phyloP scores from a whole-genome alignment of 2,888 invertebrate genomes.

The Drosophila rubida region DNA sequence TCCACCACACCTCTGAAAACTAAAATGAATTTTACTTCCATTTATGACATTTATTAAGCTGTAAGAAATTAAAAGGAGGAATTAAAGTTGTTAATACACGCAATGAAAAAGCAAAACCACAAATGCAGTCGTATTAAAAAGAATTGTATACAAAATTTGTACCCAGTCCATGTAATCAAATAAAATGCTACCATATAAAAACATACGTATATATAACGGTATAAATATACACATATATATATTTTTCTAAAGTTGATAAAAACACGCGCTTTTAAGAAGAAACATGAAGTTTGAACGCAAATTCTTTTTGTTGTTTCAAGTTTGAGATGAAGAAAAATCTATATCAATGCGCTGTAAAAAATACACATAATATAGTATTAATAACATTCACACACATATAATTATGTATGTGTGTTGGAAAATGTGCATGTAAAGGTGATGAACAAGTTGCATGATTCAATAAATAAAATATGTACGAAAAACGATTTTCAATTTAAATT shows the following conservation, averaged over 20 bases:
- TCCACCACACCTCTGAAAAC: constrained; percentile 43
- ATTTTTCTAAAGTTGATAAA: constrained; percentile 73
- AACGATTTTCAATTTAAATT: not conserved
- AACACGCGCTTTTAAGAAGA: constrained; percentile 58
- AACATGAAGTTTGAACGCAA: constrained; percentile 28
- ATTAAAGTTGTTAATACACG: constrained; percentile 49
- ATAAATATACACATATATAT: constrained; percentile 58
- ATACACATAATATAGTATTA: constrained; percentile 75
- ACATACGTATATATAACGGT: constrained; percentile 57
- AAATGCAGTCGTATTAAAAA: constrained; percentile 16
- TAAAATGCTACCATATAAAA: constrained; percentile 67
- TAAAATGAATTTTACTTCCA: constrained; percentile 73
- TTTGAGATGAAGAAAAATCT: constrained; percentile 38
- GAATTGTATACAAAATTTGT: constrained; percentile 76
- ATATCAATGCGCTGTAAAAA: constrained; percentile 80
- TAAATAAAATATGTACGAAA: constrained; percentile 69
- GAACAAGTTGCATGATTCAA: constrained; percentile 71
- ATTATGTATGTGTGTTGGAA: constrained; percentile 26
- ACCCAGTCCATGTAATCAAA: constrained; percentile 79
- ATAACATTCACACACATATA: constrained; percentile 37
- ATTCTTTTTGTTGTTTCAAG: constrained; percentile 57
- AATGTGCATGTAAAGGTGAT: constrained; percentile 67
- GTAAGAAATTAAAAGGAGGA: constrained; percentile 47
- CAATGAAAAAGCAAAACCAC: constrained; percentile 4
- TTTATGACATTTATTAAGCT: constrained; percentile 61